Evolutionary conservation across 1,140 invertebrate species (phyloP).

Genomic region (Phocides pigmalion): DNA sequence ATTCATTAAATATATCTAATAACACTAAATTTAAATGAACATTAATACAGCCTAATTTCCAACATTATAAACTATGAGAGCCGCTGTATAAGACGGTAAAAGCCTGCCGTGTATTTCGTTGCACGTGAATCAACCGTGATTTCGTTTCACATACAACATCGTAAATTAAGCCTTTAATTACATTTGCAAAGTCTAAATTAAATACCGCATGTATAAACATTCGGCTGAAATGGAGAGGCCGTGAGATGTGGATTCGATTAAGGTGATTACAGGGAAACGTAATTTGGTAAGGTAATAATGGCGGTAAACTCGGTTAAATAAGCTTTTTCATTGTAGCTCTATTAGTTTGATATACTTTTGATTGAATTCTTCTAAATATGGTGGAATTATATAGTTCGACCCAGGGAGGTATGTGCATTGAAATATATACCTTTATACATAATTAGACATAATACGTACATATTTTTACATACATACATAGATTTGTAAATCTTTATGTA

Average conservation of each 20-base stretch:
- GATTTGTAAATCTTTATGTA: too few species aligned
- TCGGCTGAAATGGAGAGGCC: neutral
- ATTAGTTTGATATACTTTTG: too few species aligned
- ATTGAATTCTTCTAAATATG: too few species aligned
- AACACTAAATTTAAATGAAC: too few species aligned
- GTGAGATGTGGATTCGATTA: slow-evolving; percentile 17
- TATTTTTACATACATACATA: too few species aligned
- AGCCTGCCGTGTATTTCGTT: slow-evolving; percentile 45
- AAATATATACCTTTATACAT: too few species aligned
- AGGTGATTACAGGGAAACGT: slow-evolving; percentile 13
- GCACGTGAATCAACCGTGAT: slow-evolving; percentile 54
- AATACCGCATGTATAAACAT: slow-evolving; percentile 33
- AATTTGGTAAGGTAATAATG: slow-evolving; percentile 22
- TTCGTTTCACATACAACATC: slow-evolving; percentile 53
- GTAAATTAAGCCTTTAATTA: slow-evolving; percentile 57
- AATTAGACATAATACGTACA: too few species aligned
- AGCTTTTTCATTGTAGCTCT: too few species aligned
- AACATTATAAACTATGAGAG: slow-evolving; percentile 8
- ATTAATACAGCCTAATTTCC: too few species aligned
- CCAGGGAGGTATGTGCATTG: too few species aligned
- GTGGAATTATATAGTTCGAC: too few species aligned
- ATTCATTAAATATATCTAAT: too few species aligned
- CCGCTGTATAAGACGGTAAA: slow-evolving; percentile 38
- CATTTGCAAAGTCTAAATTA: slow-evolving; percentile 52
- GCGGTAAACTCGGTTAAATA: neutral